Evolutionary conservation across 2,797 vertebrate genomes (phyloP), one percentile per base, ranked within the genome.

Genomic region (Tinamus major): DNA sequence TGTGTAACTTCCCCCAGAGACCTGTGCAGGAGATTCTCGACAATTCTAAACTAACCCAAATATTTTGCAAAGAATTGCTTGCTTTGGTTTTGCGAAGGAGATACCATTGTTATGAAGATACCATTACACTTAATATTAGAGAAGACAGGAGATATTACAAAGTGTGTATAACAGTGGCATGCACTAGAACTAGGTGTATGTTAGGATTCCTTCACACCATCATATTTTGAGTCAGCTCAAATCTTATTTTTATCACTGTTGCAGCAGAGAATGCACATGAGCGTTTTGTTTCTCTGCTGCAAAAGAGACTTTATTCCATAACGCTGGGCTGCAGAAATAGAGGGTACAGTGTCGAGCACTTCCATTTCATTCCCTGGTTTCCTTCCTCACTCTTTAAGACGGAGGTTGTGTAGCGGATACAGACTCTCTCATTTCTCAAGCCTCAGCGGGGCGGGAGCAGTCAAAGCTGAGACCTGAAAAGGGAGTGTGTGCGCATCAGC

Each of bases 51-150:
- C 16, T 20, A 87, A 92, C 23, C 10, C 83, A 93, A 90, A 64
- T 72, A 64, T 85, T 96, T 95, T 94, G 49, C 44, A 88, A 92
- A 87, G 21, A n/a, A 82, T 61, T 27, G 41, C 12, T 72, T 74
- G 24, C 63, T 91, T 96, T 53, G 4, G 10, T 87, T 94, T 89
- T 95, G 17, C 29, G 44, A 79, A 63, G 61, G 16, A 68, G n/a
- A 18, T 77, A 76, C 13, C 5, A 37, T 31, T 85, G 58, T 92
- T 78, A 79, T 63, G 63, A 15, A 68, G n/a, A 18, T 77, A 78
- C 13, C 5, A 33, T n/a, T 86, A 71, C 37, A 63, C 6, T 68
- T 11, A 46, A 3, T 49, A 92, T 59, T 78, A 71, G 21, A 91
- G 82, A 87, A 63, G 21, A 48, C 21, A 58, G 35, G 29, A 81